These are phyloP conservation scores for Myotis pilosus DNA, from an alignment of 2,797 vertebrate species.

Conservation along the genomic window DNA sequence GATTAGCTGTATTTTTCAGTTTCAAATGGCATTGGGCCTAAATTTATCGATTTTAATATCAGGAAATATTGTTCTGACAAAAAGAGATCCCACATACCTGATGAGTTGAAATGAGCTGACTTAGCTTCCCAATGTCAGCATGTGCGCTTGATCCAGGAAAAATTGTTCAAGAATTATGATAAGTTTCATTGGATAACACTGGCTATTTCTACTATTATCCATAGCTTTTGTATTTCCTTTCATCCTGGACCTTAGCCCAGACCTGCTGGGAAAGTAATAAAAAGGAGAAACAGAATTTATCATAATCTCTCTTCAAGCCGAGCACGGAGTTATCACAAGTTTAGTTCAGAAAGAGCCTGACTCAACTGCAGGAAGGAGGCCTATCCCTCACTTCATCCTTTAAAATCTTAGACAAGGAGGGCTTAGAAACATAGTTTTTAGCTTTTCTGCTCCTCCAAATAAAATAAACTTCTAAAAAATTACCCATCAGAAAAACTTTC, in stretches of 20 bases:
- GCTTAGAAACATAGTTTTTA: not conserved
- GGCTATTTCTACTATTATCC: not conserved
- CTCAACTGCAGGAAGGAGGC: not conserved
- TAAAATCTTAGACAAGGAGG: not conserved
- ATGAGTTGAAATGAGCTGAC: not conserved
- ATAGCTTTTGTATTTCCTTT: slow-evolving; percentile 11
- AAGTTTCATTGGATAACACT: slow-evolving; percentile 55
- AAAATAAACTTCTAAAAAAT: not conserved
- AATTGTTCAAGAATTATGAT: slow-evolving; percentile 91
- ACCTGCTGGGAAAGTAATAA: slow-evolving; percentile 18
- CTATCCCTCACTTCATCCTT: not conserved
- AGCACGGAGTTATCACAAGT: not conserved
- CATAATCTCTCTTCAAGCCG: slow-evolving; percentile 49
- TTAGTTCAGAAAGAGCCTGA: slow-evolving; percentile 47
- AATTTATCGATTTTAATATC: slow-evolving; percentile 44
- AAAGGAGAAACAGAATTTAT: slow-evolving; percentile 42
- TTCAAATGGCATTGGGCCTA: slow-evolving; percentile 1
- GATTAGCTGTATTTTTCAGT: not conserved
- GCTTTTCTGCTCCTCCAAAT: not conserved
- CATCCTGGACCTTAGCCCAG: not conserved
- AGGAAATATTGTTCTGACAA: not conserved
- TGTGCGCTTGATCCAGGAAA: slow-evolving; percentile 89
- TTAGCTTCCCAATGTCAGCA: slow-evolving; percentile 88
- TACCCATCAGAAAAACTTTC: not conserved
- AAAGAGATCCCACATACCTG: not conserved